Percentiles rank a stretch among this genome's conserved stretches.
These are phyloP conservation scores for Lepidonotus clava DNA, from an alignment of 2,888 invertebrate genomes.

Conservation along the genomic window DNA sequence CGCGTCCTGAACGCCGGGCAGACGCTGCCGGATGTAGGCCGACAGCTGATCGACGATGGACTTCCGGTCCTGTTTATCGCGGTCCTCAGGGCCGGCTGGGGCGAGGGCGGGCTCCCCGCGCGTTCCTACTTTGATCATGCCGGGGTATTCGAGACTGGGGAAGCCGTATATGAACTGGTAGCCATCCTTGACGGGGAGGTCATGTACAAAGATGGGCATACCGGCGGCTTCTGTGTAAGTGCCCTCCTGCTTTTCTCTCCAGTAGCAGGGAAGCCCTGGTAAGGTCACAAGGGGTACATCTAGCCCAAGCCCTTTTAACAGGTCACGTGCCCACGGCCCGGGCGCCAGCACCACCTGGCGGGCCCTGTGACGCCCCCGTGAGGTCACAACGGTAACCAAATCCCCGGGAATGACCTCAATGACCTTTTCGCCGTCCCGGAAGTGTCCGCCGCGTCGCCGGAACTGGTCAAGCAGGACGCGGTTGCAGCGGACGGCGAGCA, in stretches of 20 bases:
- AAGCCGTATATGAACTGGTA: slow-evolving; percentile 67
- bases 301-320: slow-evolving; percentile 70
- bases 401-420: slow-evolving; percentile 68
- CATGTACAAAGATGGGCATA: slow-evolving; percentile 26
- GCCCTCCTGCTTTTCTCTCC: slow-evolving; percentile 68
- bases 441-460: slow-evolving; percentile 66
- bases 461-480: neutral
- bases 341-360: slow-evolving; percentile 71
- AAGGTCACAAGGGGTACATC: slow-evolving; percentile 72
- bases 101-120: slow-evolving; percentile 19
- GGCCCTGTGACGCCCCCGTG: slow-evolving; percentile 66
- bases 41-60: slow-evolving; percentile 64
- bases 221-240: neutral
- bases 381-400: slow-evolving; percentile 68
- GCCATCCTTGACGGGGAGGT: neutral
- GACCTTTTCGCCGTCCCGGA: slow-evolving; percentile 70
- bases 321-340: slow-evolving; percentile 74
- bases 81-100: slow-evolving; percentile 59
- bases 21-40: slow-evolving; percentile 68
- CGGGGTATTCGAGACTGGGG: slow-evolving; percentile 76
- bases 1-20: slow-evolving; percentile 69
- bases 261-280: slow-evolving; percentile 72
- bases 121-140: slow-evolving; percentile 73
- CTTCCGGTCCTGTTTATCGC: slow-evolving; percentile 67
- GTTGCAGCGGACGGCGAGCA: neutral